phyloP scores from a whole-genome alignment of 2,797 vertebrate species.

The Malurus splendens region DNA sequence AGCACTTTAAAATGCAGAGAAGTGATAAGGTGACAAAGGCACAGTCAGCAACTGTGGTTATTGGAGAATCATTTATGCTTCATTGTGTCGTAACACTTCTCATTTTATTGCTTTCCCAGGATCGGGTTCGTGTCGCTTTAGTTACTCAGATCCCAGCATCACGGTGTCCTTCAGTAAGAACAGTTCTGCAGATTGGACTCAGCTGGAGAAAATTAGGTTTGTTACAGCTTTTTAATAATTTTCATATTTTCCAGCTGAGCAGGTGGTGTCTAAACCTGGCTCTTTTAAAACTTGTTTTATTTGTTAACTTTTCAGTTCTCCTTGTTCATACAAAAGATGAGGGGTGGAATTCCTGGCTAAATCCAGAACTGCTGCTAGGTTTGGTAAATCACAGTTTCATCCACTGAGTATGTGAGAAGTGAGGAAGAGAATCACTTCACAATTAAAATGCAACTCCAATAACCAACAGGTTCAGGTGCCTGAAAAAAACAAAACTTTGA shows the following conservation, averaged over 20 bases:
- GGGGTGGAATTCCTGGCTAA: background rate
- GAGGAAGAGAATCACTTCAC: background rate
- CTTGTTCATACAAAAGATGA: background rate
- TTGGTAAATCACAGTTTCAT: background rate
- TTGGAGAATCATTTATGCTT: conserved; percentile 38
- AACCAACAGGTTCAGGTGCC: background rate
- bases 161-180: conserved; percentile 87
- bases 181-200: conserved; percentile 87
- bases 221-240: conserved; percentile 45
- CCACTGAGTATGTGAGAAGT: background rate
- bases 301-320: background rate
- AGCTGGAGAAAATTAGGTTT: conserved; percentile 93
- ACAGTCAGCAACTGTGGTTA: conserved; percentile 23
- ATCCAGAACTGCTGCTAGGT: background rate
- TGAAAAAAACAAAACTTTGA: background rate
- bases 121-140: conserved; percentile 93
- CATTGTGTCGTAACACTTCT: conserved; percentile 47
- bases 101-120: conserved; percentile 74
- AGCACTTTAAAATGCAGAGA: conserved; percentile 43
- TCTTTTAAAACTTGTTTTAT: background rate
- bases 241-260: background rate
- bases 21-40: conserved; percentile 43
- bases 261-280: background rate
- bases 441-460: background rate
- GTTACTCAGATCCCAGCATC: conserved; percentile 93